Percentiles rank a stretch among this genome's conserved stretches.
phyloP scores from a whole-genome alignment of 2,797 vertebrate species.

The Merluccius polli region DNA sequence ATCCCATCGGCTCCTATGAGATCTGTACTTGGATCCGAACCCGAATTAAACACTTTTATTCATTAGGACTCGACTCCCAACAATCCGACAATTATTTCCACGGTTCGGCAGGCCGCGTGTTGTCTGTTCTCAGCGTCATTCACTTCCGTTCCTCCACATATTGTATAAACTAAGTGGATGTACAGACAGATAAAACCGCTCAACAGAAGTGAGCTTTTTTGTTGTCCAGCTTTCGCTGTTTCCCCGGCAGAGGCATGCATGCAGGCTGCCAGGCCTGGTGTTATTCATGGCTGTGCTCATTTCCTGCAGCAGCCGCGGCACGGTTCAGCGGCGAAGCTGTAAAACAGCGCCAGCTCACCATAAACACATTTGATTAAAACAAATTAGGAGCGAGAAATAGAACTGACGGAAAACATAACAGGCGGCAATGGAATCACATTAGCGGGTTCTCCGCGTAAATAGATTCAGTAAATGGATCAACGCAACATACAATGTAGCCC shows the following conservation, averaged over 20 bases:
- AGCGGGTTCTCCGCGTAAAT: conserved; percentile 69
- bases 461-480: conserved; percentile 76
- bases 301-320: conserved; percentile 69
- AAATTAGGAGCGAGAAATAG: conserved; percentile 76
- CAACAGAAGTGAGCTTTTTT: neutral
- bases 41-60: neutral
- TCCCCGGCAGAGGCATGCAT: conserved; percentile 46
- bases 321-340: conserved; percentile 73
- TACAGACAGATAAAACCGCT: conserved; percentile 30
- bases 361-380: conserved; percentile 80
- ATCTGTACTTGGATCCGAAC: neutral
- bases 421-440: conserved; percentile 73
- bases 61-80: neutral
- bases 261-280: conserved; percentile 46
- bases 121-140: neutral
- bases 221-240: conserved; percentile 19
- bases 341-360: conserved; percentile 74
- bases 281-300: conserved; percentile 73
- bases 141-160: conserved; percentile 9
- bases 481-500: conserved; percentile 63
- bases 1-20: neutral
- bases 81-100: neutral
- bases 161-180: conserved; percentile 28
- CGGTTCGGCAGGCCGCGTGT: neutral
- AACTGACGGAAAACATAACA: conserved; percentile 77